phyloP scores from a whole-genome alignment of 2,797 vertebrate species.

The Aphelocoma californica region DNA sequence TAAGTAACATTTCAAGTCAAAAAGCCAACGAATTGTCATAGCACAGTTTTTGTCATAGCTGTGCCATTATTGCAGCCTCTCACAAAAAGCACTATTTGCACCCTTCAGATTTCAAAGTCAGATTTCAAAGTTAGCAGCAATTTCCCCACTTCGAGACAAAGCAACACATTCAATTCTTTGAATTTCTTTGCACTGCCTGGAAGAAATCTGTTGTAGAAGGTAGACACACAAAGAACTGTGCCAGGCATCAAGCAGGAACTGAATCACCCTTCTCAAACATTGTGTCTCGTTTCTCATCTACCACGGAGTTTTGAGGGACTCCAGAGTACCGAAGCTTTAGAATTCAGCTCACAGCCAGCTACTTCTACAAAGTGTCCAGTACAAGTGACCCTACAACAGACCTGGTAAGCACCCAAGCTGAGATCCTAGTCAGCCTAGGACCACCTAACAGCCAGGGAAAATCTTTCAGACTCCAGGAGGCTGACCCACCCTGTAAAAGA shows the following conservation, averaged over 20 bases:
- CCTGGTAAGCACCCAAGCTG: neutral
- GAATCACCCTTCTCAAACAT: neutral
- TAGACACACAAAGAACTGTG: neutral
- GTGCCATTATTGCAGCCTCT: neutral
- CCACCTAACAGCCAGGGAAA: neutral
- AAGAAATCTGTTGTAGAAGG: neutral
- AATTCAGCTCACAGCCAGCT: neutral
- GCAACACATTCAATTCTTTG: neutral
- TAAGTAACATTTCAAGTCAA: neutral
- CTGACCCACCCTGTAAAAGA: neutral
- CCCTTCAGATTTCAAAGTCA: neutral
- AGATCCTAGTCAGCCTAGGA: neutral
- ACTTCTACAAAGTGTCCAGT: rapidly evolving
- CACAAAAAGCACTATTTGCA: neutral
- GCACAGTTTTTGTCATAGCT: neutral
- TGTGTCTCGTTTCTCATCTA: neutral
- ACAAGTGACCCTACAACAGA: neutral
- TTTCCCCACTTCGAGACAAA: neutral
- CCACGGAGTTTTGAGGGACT: rapidly evolving
- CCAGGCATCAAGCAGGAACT: neutral
- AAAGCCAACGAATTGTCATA: neutral
- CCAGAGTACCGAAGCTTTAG: neutral
- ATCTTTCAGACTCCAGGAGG: neutral
- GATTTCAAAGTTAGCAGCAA: neutral
- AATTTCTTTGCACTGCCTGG: neutral